Base-by-base conservation (phyloP, 2,113 vertebrate genomes). In the Catagonus wagneri region DNA sequence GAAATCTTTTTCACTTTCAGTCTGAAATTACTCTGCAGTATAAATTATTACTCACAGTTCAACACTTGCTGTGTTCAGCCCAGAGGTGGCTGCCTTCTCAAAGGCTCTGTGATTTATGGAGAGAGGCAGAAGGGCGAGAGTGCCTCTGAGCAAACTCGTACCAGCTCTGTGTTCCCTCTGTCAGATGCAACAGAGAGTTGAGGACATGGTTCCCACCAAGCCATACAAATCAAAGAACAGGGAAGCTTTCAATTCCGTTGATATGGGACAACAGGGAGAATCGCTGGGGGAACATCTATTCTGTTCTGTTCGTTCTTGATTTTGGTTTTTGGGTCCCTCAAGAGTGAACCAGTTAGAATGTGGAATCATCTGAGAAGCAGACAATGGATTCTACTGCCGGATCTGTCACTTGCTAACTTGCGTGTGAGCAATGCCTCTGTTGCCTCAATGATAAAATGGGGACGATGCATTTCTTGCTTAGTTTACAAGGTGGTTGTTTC, bases 1-100 rank as follows among this genome's bases (percentile, higher is more conserved):
- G 96, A 98, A 96, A 96, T 96, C 97, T 96, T 96, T 98, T 95
- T 92, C 96, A 92, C 96, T 97, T 96, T 96, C 94, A 79, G 95
- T 60, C 63, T 95, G 97, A 96, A 98, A 98, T 97, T 96, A 97
- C 97, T 97, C 96, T 83, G 93, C 8, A 52, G 96, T 96, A 94
- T 97, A 97, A 98, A 97, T 97, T 97, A 98, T 95, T 91, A 95
- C 97, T 95, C 93, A 86, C 83, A 94, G 96, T 80, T 96, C 97
- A 95, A 44, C 97, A 95, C 97, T 96, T 86, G 72, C 96, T 90
- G 63, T 83, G 94, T 83, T 91, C 89, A 80, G 95, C 96, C 96
- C 93, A 97, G 97, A 97, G 97, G 97, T 94, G 95, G 90, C 93
- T 94, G 95, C 89, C 52, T 96, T 89, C 96, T 95, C 93, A 86